Base-by-base conservation (phyloP, 2,113 vertebrate species). In the Hippolais icterina region DNA sequence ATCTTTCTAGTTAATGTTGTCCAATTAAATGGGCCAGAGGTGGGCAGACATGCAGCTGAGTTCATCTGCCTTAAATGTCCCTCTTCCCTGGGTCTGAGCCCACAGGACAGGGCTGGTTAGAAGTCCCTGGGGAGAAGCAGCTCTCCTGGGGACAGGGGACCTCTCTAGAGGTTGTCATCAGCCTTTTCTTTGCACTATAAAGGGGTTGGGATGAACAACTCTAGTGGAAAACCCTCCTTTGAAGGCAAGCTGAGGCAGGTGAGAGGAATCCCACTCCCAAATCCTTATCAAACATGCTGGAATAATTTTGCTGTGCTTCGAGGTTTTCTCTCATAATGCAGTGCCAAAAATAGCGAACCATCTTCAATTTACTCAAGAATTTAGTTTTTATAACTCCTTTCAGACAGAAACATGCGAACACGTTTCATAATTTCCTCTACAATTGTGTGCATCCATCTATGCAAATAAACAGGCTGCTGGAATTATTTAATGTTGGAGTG, bases 381-480 rank as follows among this genome's bases (percentile, higher is more conserved):
- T 91, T 71, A 87, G 78, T 42, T 92, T 89, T 92, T 94, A 70
- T 92, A 94, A 72, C 90, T 96, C 69, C 95, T 95, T 87, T 91
- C 87, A 77, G 85, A 83, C 71, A 89, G 95, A 74, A 93, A 87
- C 77, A 95, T 93, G 91, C 0, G 79, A 96, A 97, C 94, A 93
- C 11, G 1, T 71, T 97, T 91, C 91, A 54, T 94, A 93, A 92
- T 97, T 96, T 97, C 93, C 94, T 95, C 87, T 95, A 94, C 84
- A 96, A 46, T 77, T 54, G 47, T 96, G 79, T 81, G 91, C 75
- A 92, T 86, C 77, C 92, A 81, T 84, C 89, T 95, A 94, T 94
- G 91, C 94, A 93, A 95, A 89, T 94, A 53, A 77, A 77, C 89
- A 97, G 80, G 74, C 90, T 93, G 93, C 95, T 95, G 93, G 94